phyloP scores from a whole-genome alignment of 1,140 invertebrate genomes.

The Laodelphax striatellus region DNA sequence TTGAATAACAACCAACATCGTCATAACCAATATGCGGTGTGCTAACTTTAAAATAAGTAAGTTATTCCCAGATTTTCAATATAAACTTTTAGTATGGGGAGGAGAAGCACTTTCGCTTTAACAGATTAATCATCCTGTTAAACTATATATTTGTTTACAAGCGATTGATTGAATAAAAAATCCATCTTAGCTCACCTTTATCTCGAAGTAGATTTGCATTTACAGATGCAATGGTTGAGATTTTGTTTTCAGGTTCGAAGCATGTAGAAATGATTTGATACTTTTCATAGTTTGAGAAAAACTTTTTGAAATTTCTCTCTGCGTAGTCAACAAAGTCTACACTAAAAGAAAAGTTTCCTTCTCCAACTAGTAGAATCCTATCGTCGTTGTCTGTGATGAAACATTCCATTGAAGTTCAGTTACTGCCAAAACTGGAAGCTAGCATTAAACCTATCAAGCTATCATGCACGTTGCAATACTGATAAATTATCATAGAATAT shows the following conservation, averaged over 20 bases:
- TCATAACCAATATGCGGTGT: too few species aligned
- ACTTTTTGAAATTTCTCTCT: neutral
- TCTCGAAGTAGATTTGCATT: constrained; percentile 28
- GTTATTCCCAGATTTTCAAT: too few species aligned
- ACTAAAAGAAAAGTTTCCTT: constrained; percentile 47
- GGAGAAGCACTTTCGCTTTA: too few species aligned
- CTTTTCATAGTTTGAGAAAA: constrained; percentile 8
- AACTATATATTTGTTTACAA: too few species aligned
- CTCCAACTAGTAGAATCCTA: constrained; percentile 36
- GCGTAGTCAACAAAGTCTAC: constrained; percentile 27
- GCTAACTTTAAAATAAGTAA: too few species aligned
- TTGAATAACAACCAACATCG: too few species aligned
- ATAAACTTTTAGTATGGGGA: too few species aligned
- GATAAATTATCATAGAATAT: too few species aligned
- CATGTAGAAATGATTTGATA: constrained; percentile 23
- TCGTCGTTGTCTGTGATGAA: constrained; percentile 13
- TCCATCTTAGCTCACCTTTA: constrained; percentile 27
- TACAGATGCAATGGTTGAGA: constrained; percentile 21
- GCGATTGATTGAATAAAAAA: neutral
- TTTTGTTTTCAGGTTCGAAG: constrained; percentile 23
- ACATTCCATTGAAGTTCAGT: neutral
- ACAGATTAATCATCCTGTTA: too few species aligned
- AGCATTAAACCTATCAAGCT: too few species aligned
- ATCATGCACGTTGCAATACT: too few species aligned
- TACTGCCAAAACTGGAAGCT: too few species aligned